Percentiles rank a stretch among this genome's conserved stretches.
Evolutionary conservation across 1,140 invertebrate species (phyloP).

Genomic region (Hylyphantes graminicola): DNA sequence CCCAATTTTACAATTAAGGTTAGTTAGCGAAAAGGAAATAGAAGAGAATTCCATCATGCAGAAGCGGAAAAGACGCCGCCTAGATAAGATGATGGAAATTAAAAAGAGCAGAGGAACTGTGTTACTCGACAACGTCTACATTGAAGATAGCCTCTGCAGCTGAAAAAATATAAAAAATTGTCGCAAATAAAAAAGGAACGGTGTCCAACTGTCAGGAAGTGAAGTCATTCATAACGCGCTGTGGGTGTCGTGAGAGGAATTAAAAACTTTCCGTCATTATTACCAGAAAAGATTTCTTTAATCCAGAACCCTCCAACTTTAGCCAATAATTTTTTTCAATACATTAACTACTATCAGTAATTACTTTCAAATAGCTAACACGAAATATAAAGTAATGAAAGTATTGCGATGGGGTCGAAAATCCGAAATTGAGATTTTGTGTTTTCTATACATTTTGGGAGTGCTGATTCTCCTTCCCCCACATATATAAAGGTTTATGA

Average conservation of each 20-base stretch:
- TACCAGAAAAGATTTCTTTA: not conserved
- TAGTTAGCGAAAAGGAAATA: constrained; percentile 17
- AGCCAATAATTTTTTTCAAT: too few species aligned
- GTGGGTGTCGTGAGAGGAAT: constrained; percentile 12
- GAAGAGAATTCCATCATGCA: constrained; percentile 1
- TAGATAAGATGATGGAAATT: too few species aligned
- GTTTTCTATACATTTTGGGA: too few species aligned
- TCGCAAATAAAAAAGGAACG: not conserved
- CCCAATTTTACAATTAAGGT: constrained; percentile 41
- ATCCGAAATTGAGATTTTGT: too few species aligned
- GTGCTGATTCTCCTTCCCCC: too few species aligned
- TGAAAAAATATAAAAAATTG: not conserved
- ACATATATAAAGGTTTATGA: too few species aligned
- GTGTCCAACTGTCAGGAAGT: constrained; percentile 10
- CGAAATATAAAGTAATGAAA: too few species aligned
- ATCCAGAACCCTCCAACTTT: too few species aligned
- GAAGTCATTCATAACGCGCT: constrained; percentile 12
- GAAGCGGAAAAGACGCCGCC: constrained; percentile 7
- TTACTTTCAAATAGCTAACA: too few species aligned
- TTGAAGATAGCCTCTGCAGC: not conserved
- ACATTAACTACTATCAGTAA: too few species aligned
- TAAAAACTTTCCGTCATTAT: constrained; percentile 20
- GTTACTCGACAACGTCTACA: not conserved
- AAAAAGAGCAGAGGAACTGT: not conserved
- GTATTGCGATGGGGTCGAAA: too few species aligned